phyloP scores from a whole-genome alignment of 1,140 invertebrate species.

The Drosophila ohnishii region DNA sequence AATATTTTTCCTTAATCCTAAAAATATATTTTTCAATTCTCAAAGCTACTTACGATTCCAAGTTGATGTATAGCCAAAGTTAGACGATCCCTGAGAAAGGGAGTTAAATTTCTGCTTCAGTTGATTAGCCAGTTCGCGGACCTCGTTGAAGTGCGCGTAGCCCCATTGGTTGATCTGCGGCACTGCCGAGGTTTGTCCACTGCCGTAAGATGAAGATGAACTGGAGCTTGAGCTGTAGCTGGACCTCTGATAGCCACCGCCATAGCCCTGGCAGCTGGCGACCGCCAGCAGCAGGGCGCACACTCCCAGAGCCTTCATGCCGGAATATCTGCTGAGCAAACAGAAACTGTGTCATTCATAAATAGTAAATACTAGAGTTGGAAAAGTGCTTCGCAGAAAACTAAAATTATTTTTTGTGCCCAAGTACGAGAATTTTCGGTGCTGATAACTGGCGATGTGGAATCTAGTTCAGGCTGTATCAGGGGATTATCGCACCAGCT shows the following conservation, averaged over 20 bases:
- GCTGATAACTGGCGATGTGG: constrained; percentile 48
- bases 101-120: constrained; percentile 71
- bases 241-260: constrained; percentile 33
- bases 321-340: constrained; percentile 36
- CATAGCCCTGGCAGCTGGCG: constrained; percentile 45
- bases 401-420: constrained; percentile 16
- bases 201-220: constrained; percentile 49
- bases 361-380: constrained; percentile 26
- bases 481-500: constrained; percentile 55
- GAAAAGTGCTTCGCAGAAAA: constrained; percentile 13
- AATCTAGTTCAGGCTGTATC: constrained; percentile 66
- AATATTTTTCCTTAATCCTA: not conserved
- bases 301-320: constrained; percentile 57
- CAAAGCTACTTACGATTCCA: constrained; percentile 65
- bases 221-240: constrained; percentile 51
- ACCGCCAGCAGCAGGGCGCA: constrained; percentile 57
- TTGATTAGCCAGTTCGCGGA: constrained; percentile 66
- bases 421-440: constrained; percentile 27
- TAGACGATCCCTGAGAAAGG: constrained; percentile 52
- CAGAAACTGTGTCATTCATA: constrained; percentile 61
- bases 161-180: constrained; percentile 61
- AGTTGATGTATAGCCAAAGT: constrained; percentile 8
- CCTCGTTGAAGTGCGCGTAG: constrained; percentile 57
- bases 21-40: not conserved
- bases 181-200: constrained; percentile 21